Evolutionary conservation across 2,797 vertebrate species (phyloP).

Genomic region (Agapornis canus): DNA sequence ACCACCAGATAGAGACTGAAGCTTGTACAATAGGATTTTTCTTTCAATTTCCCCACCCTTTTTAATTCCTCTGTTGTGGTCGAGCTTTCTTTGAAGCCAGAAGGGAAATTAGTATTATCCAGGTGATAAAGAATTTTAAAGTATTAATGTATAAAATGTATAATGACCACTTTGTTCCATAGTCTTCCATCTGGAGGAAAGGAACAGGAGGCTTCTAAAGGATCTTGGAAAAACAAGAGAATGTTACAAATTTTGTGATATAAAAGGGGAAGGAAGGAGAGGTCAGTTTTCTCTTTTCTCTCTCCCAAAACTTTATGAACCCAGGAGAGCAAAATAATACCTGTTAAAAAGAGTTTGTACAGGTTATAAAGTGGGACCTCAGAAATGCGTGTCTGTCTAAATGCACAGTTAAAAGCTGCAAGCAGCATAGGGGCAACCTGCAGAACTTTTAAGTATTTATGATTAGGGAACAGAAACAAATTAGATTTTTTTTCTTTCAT

Average conservation of each 20-base stretch:
- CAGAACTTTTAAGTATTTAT: neutral
- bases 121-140: neutral
- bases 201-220: neutral
- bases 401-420: neutral
- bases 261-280: neutral
- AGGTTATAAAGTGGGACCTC: neutral
- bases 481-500: too few species aligned
- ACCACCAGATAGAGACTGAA: slow-evolving; percentile 67
- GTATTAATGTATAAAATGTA: neutral
- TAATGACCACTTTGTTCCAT: neutral
- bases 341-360: neutral
- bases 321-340: neutral
- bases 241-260: neutral
- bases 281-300: neutral
- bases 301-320: neutral
- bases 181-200: neutral
- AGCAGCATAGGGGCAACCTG: neutral
- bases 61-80: too few species aligned
- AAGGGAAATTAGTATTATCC: neutral
- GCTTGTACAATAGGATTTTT: neutral
- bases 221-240: neutral
- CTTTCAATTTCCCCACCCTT: rapidly evolving
- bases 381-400: neutral
- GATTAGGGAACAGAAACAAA: neutral
- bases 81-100: neutral